Evolutionary conservation across 1,140 invertebrate species (phyloP), one percentile per base, ranked within the genome.

Genomic region (Grapholita molesta): DNA sequence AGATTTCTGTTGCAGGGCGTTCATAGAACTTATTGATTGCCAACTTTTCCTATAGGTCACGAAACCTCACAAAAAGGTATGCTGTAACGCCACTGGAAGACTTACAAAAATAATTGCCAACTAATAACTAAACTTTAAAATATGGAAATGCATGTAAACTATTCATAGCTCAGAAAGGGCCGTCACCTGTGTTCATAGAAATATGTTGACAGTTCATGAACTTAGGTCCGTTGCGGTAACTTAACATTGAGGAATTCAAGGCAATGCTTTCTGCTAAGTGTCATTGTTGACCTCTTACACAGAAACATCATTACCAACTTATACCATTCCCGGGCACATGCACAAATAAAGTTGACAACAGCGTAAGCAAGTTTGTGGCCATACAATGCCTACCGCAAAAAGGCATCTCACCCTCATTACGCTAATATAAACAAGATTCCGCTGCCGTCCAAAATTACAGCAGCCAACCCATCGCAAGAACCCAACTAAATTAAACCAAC

Each of bases 401-500:
- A 61, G 55, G 25, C 25, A 61, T 55, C 53, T 24, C 57, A 68
- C 35, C 66, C 77, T 84, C 82, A 84, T 85, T 85, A 84, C 73
- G 71, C 75, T 79, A 82, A 82, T 83, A 84, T 84, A 79, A 84
- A 82, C 74, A 77, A 74, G 78, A 74, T 72, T 72, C 79, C 73
- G 75, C 68, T 55, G 64, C 73, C 77, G 76, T 76, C 72, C 55
- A 57, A 77, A 82, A 81, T 38, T 66, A 32, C 33, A 21, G 30
- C 18, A 9, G 55, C 55, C 42, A 30, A 53, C 57, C 74, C 68
- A 69, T 80, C 83, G 85, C 83, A 84, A 84, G 80, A 86, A 82
- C 72, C 77, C 78, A 76, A 71, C 83, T 79, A 88, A 84, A 83
- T 84, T 69, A 81, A 85, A 81, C 76, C 69, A 79, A 79, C 76